Evolutionary conservation across 2,113 vertebrate species (phyloP).

Genomic region (Chaetorhynchus papuensis): DNA sequence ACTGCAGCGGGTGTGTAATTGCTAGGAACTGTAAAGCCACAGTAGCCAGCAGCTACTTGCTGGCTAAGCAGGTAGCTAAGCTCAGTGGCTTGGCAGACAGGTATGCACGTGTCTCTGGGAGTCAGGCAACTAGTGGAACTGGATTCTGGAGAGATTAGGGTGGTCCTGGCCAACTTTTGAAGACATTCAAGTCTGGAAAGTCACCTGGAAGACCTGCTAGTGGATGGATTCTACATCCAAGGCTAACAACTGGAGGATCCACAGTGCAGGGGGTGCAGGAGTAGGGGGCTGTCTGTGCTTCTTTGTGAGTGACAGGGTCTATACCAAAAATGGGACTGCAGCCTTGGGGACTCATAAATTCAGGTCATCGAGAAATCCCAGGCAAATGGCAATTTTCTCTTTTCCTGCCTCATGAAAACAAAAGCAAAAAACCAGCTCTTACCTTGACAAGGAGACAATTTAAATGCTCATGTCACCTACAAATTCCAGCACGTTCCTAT

Average conservation of each 20-base stretch:
- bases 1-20: not conserved
- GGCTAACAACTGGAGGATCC: not conserved
- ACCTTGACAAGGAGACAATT: not conserved
- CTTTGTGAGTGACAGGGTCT: accelerated
- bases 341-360: not conserved
- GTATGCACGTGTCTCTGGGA: not conserved
- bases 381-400: not conserved
- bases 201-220: not conserved
- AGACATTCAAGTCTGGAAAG: not conserved
- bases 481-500: not conserved
- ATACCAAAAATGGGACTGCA: not conserved
- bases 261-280: not conserved
- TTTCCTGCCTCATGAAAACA: not conserved
- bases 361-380: not conserved
- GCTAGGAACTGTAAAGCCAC: not conserved
- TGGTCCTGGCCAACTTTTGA: not conserved
- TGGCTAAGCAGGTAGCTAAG: not conserved
- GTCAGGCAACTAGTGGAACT: not conserved
- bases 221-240: not conserved
- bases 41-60: not conserved
- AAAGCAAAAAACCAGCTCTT: not conserved
- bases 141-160: not conserved
- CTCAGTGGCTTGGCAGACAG: not conserved
- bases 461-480: not conserved
- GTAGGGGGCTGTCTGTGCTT: not conserved